A percentile compares a stretch with the other conserved stretches of the same genome.
These are phyloP conservation scores for Phalacrocorax brasilianus DNA, from an alignment of 2,113 vertebrate genomes.

Conservation along the genomic window DNA sequence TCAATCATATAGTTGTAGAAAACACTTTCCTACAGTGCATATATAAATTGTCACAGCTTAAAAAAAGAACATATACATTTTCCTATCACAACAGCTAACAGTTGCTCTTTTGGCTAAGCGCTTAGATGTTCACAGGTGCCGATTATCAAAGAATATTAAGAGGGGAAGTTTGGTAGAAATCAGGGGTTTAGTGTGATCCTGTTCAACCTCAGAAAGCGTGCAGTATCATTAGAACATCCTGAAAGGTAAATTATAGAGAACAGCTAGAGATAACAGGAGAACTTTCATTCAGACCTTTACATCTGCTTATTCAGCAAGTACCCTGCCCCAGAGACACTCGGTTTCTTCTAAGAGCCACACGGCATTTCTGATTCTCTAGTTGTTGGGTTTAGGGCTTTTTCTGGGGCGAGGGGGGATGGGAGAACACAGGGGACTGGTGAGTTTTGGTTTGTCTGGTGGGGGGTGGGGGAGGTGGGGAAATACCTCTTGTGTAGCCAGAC, in stretches of 20 bases:
- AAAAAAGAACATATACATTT: background rate
- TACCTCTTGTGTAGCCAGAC: background rate
- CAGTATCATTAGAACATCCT: background rate
- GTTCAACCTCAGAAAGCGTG: background rate
- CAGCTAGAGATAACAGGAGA: background rate
- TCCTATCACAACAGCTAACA: background rate
- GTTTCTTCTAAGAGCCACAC: background rate
- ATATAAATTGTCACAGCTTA: background rate
- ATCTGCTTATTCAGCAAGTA: background rate
- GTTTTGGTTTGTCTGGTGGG: background rate
- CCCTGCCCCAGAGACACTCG: background rate
- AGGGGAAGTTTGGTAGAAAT: background rate
- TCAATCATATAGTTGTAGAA: background rate
- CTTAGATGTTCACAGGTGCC: background rate
- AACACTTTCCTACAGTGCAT: background rate
- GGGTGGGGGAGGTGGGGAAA: background rate
- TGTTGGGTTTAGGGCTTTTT: background rate
- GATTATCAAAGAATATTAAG: background rate
- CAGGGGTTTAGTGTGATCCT: background rate
- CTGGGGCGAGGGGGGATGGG: fast-evolving
- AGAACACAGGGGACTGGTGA: no score
- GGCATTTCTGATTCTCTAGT: background rate
- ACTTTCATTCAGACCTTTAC: background rate
- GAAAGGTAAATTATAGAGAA: background rate
- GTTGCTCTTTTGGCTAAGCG: background rate